These are phyloP conservation scores for Volucella zonaria DNA, from an alignment of 2,888 invertebrate genomes.

Conservation along the genomic window DNA sequence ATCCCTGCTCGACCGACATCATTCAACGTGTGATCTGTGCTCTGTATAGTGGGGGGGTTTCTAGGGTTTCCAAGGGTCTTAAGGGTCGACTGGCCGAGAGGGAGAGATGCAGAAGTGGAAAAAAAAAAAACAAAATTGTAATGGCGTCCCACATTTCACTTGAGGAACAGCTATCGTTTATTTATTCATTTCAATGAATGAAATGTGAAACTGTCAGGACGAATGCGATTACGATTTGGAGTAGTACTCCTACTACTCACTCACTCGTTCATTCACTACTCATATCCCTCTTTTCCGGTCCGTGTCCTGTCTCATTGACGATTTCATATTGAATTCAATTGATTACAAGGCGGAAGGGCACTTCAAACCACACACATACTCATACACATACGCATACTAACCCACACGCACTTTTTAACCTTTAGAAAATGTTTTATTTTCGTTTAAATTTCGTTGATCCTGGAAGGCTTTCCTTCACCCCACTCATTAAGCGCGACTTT, in stretches of 20 bases:
- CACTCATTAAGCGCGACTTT: constrained; percentile 25
- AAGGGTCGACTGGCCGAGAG: constrained; percentile 24
- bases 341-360: constrained; percentile 55
- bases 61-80: no score
- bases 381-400: background rate
- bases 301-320: constrained; percentile 58
- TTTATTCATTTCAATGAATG: constrained; percentile 70
- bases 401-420: constrained; percentile 21
- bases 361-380: constrained; percentile 27
- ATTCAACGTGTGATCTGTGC: constrained; percentile 48
- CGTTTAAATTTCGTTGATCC: constrained; percentile 19
- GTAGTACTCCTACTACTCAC: no score
- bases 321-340: constrained; percentile 68
- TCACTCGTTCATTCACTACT: background rate
- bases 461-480: background rate
- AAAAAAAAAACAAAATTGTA: constrained; percentile 27
- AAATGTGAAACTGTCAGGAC: constrained; percentile 65
- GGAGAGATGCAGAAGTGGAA: background rate
- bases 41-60: background rate
- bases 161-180: constrained; percentile 47
- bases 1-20: constrained; percentile 65
- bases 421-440: constrained; percentile 22
- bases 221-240: background rate
- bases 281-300: constrained; percentile 55
- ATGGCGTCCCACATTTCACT: constrained; percentile 61